A percentile compares a stretch with the other conserved stretches of the same genome.
phyloP scores from a whole-genome alignment of 2,888 invertebrate species.

The Pollenia griseotomentosa region DNA sequence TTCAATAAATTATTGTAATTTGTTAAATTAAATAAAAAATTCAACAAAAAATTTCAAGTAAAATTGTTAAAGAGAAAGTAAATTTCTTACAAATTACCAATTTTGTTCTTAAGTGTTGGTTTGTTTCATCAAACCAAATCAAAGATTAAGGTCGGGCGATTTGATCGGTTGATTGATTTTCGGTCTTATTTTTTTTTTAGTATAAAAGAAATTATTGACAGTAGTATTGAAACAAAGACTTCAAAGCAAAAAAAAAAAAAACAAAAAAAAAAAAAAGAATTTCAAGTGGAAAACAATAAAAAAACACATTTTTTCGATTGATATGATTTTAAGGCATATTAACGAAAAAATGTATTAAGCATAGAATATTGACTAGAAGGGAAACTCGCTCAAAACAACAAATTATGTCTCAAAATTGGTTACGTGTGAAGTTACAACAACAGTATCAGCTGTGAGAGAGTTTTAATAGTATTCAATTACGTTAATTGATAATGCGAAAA shows the following conservation, averaged over 20 bases:
- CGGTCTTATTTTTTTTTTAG: neutral
- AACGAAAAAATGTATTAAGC: neutral
- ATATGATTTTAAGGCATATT: neutral
- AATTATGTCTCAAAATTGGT: no score
- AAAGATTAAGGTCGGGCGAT: neutral
- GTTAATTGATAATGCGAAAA: no score
- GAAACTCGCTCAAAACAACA: no score
- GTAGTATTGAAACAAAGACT: slow-evolving; percentile 23
- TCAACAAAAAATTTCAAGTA: neutral
- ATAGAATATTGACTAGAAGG: no score
- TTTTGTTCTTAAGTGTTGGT: slow-evolving; percentile 10
- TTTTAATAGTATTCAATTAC: no score
- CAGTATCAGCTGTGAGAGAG: no score
- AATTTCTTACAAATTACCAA: slow-evolving; percentile 29
- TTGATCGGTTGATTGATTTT: slow-evolving; percentile 31
- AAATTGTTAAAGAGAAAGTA: slow-evolving; percentile 1
- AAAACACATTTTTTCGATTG: neutral
- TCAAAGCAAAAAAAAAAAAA: slow-evolving; percentile 29
- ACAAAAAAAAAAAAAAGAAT: neutral
- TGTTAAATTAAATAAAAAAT: neutral
- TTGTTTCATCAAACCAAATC: neutral
- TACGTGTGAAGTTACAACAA: no score
- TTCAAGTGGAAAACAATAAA: slow-evolving; percentile 3
- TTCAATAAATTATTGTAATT: neutral
- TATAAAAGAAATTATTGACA: slow-evolving; percentile 36